Conservation (phyloP, 1,140 invertebrate species). For the Globodera rostochiensis region DNA sequence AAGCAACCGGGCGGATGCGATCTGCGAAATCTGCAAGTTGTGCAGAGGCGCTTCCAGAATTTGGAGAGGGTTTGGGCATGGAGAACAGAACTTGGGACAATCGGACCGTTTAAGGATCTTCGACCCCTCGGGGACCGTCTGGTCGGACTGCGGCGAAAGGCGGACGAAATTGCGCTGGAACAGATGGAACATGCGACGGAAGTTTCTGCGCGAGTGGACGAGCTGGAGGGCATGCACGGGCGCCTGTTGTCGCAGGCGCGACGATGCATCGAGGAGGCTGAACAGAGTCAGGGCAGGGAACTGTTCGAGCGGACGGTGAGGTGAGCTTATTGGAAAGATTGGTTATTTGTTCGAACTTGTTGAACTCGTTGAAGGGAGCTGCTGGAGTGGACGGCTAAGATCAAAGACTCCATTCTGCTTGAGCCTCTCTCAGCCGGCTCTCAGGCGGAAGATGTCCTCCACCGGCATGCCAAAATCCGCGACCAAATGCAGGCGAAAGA, state of each 20-base stretch:
- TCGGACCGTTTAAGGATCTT: slow-evolving; percentile 37
- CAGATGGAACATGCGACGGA: slow-evolving; percentile 86
- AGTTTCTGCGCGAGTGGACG: slow-evolving; percentile 80
- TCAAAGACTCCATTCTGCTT: slow-evolving; percentile 45
- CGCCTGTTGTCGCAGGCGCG: slow-evolving; percentile 71
- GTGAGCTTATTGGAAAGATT: slow-evolving; percentile 2
- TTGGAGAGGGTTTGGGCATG: slow-evolving; percentile 32
- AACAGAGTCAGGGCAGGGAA: slow-evolving; percentile 89
- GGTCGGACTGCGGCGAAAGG: slow-evolving; percentile 48
- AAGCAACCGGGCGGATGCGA: slow-evolving; percentile 76
- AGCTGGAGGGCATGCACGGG: slow-evolving; percentile 84
- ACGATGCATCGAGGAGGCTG: slow-evolving; percentile 70
- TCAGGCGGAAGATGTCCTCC: slow-evolving; percentile 82
- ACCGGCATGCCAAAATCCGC: slow-evolving; percentile 85
- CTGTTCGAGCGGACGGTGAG: slow-evolving; percentile 79
- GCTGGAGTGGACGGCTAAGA: slow-evolving; percentile 80
- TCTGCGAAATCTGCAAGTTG: slow-evolving; percentile 83
- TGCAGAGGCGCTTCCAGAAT: slow-evolving; percentile 83
- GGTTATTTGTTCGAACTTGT: not conserved
- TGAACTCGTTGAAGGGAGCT: slow-evolving; percentile 66
- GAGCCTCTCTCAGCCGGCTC: slow-evolving; percentile 67
- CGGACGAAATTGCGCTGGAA: slow-evolving; percentile 76
- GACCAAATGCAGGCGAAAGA: slow-evolving; percentile 88
- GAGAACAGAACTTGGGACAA: not conserved
- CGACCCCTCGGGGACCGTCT: slow-evolving; percentile 64